These are phyloP conservation scores for Crotalus horridus DNA, from an alignment of 2,113 vertebrate species.

Conservation along the genomic window DNA sequence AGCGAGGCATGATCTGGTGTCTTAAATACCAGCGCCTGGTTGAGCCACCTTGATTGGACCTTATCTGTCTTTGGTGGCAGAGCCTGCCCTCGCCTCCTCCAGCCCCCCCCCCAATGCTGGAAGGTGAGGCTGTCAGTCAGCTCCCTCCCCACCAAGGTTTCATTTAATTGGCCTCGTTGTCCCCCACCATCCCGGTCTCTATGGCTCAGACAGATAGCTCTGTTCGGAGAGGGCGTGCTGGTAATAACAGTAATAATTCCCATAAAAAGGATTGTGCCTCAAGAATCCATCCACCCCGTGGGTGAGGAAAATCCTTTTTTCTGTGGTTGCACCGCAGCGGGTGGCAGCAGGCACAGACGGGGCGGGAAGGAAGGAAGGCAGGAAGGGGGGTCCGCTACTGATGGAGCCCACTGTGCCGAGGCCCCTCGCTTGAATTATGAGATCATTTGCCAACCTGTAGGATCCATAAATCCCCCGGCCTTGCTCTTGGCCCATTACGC, in stretches of 20 bases:
- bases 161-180: slow-evolving; percentile 59
- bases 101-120: slow-evolving; percentile 27
- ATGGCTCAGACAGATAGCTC: neutral
- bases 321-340: neutral
- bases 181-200: slow-evolving; percentile 15
- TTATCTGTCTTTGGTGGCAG: slow-evolving; percentile 57
- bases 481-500: neutral
- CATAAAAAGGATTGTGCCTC: neutral
- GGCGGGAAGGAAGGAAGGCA: neutral
- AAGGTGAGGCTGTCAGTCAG: slow-evolving; percentile 40
- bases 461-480: neutral
- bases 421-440: slow-evolving; percentile 22
- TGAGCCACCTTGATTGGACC: slow-evolving; percentile 65
- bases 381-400: neutral
- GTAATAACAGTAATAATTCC: neutral
- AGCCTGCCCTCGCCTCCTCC: slow-evolving; percentile 37
- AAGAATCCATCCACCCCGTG: accelerated
- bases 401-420: neutral
- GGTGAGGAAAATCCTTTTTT: slow-evolving; percentile 29
- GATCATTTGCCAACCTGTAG: slow-evolving; percentile 29
- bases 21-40: slow-evolving; percentile 60
- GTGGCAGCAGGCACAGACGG: neutral
- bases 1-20: slow-evolving; percentile 21
- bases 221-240: neutral
- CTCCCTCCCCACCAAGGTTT: slow-evolving; percentile 38